These are phyloP conservation scores for Mormyrus hasselquistii DNA, from an alignment of 2,797 vertebrate species.

Conservation along the genomic window DNA sequence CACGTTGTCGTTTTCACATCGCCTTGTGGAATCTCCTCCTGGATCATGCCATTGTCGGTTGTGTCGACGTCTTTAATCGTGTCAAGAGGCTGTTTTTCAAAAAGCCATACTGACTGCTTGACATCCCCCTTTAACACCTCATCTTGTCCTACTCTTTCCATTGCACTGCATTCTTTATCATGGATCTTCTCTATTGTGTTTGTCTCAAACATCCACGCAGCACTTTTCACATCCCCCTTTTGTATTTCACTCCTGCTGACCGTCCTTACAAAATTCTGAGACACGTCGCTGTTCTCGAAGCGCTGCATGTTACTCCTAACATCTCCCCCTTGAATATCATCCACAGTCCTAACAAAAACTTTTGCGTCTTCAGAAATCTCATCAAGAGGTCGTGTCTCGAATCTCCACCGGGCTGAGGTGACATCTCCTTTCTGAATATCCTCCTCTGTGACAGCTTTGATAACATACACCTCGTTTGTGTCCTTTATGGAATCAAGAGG, in stretches of 20 bases:
- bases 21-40: conserved; percentile 73
- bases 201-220: conserved; percentile 89
- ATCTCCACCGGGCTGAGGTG: conserved; percentile 77
- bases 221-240: conserved; percentile 79
- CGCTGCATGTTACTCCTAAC: conserved; percentile 70
- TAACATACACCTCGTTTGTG: conserved; percentile 77
- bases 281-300: conserved; percentile 70
- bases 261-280: conserved; percentile 63
- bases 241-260: conserved; percentile 85
- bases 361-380: conserved; percentile 69
- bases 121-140: conserved; percentile 81
- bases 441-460: conserved; percentile 85
- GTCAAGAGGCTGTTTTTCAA: conserved; percentile 82
- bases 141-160: conserved; percentile 74
- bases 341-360: conserved; percentile 61
- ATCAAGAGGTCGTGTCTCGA: conserved; percentile 89
- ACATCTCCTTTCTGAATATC: conserved; percentile 85
- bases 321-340: conserved; percentile 74
- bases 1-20: conserved; percentile 84
- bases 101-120: conserved; percentile 83
- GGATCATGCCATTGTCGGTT: conserved; percentile 35
- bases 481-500: conserved; percentile 82
- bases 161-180: conserved; percentile 68
- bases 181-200: conserved; percentile 77
- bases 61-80: conserved; percentile 71